Base-by-base conservation (phyloP, 2,113 vertebrate species). In the Clinocottus analis region DNA sequence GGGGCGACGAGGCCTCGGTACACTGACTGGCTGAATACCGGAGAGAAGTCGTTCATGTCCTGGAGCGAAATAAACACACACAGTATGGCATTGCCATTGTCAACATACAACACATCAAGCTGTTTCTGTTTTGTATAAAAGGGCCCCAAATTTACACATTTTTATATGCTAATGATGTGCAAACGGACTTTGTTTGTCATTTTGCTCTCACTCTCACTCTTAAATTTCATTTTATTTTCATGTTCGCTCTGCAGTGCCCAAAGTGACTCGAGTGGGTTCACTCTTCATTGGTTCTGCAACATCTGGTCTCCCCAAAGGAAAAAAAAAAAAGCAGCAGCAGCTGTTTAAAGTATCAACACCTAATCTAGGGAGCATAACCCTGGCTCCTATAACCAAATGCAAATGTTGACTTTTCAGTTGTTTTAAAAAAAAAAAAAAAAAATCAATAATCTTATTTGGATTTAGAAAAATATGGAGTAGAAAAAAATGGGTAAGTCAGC, bases 31-130 rank as follows among this genome's bases (percentile, higher is more conserved):
- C 93, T 96, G 92, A 99, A 99, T 37, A 95, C 93, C 0, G 98
- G 98, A 0, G 97, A 91, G 87, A 97, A 99, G 94, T 99, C 98
- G 33, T 99, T 99, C 97, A 99, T 99, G 90, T 99, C 98, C 98
- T 99, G 93, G 17, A 91, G 94, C 89, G 53, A 83, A 60, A 83
- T 12, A 71, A 27, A 56, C 7, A 93, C 6, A 77, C 55, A 58
- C 53, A 25, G 39, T 1, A 61, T 1, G 5, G 11, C 31, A 45
- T 61, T 74, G 70, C 10, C 6, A 66, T 11, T 64, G 47, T 58
- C 49, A 74, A 61, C n/a, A 66, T 29, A 47, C 25, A 72, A 7
- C n/a, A 56, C 9, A 45, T 2, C 14, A 16, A 29, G 0, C 5
- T 8, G 49, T 19, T 68, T 56, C 51, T 55, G 41, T 43, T 60